These are phyloP conservation scores for Onychomys torridus DNA, from an alignment of 2,797 vertebrate genomes.

Conservation along the genomic window DNA sequence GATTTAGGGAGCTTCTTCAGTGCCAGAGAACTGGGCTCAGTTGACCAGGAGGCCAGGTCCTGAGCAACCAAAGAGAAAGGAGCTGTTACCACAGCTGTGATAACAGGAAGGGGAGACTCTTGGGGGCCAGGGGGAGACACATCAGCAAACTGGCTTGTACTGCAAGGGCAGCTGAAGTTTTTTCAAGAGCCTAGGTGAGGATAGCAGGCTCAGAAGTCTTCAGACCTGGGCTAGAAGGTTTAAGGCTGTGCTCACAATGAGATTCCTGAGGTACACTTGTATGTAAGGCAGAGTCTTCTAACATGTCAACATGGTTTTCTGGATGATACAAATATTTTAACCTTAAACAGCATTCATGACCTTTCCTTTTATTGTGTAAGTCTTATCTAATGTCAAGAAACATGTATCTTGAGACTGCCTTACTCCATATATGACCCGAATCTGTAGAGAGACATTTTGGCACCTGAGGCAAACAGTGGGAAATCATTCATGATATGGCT, in stretches of 20 bases:
- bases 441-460: not conserved
- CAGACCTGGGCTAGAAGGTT: not conserved
- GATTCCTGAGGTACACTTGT: not conserved
- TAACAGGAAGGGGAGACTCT: not conserved
- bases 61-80: not conserved
- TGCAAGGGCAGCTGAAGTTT: not conserved
- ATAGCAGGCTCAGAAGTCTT: not conserved
- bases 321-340: not conserved
- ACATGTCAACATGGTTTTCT: not conserved
- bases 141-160: not conserved
- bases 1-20: not conserved
- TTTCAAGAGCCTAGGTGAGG: not conserved
- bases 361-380: not conserved
- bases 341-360: not conserved
- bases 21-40: not conserved
- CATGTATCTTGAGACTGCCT: not conserved
- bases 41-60: not conserved
- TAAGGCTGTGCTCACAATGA: not conserved
- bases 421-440: not conserved
- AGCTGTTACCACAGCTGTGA: not conserved
- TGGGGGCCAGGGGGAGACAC: not conserved
- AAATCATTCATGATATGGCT: slow-evolving; percentile 39
- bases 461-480: slow-evolving; percentile 47
- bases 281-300: not conserved
- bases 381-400: not conserved